Evolutionary conservation across 2,888 invertebrate genomes (phyloP).

Genomic region (Deilephila porcellus): DNA sequence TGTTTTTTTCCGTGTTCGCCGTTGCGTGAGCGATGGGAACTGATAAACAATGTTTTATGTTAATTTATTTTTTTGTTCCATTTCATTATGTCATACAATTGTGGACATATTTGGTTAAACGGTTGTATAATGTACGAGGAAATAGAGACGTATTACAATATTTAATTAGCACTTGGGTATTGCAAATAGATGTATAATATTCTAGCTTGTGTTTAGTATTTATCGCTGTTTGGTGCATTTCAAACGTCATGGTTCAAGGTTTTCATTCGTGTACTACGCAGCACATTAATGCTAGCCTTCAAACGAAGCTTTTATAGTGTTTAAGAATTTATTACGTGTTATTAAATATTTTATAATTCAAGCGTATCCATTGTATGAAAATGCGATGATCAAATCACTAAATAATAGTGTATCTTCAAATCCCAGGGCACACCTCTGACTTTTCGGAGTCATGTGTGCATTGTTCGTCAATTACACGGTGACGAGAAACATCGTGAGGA

Average conservation of each 20-base stretch:
- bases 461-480: no score
- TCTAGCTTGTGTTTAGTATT: constrained; percentile 21
- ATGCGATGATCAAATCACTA: no score
- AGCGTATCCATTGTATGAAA: background rate
- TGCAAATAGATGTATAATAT: constrained; percentile 22
- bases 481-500: no score
- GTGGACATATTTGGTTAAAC: constrained; percentile 26
- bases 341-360: background rate
- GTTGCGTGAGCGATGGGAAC: constrained; percentile 65
- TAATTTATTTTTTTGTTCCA: constrained; percentile 51
- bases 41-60: constrained; percentile 56
- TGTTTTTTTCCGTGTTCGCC: constrained; percentile 63
- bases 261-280: constrained; percentile 9
- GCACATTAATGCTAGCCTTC: background rate
- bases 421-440: no score
- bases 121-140: constrained; percentile 8
- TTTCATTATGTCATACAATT: constrained; percentile 56
- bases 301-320: background rate
- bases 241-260: constrained; percentile 26
- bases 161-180: constrained; percentile 20
- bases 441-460: no score
- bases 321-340: constrained; percentile 1
- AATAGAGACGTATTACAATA: constrained; percentile 9
- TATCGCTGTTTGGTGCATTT: constrained; percentile 22
- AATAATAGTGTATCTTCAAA: no score